phyloP scores from a whole-genome alignment of 2,113 vertebrate genomes.

The Perca schrenkii region DNA sequence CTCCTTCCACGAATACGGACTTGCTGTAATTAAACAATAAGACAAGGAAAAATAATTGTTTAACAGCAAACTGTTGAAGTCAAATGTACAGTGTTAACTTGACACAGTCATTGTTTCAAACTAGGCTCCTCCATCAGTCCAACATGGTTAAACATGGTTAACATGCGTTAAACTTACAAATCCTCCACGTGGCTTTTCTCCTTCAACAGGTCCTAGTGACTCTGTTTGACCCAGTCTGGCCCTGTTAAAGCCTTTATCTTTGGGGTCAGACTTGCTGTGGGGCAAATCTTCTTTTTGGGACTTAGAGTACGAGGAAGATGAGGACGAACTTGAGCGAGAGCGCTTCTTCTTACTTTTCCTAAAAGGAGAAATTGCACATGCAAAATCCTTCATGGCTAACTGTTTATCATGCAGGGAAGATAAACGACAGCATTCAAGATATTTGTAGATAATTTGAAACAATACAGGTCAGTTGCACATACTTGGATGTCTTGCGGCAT shows the following conservation, averaged over 20 bases:
- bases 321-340: conserved; percentile 92
- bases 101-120: neutral
- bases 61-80: neutral
- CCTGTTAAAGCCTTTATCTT: conserved; percentile 87
- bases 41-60: neutral
- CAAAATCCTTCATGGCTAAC: conserved; percentile 9
- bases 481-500: conserved; percentile 90
- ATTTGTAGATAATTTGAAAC: neutral
- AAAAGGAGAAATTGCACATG: conserved; percentile 26
- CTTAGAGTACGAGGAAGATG: conserved; percentile 86
- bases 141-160: neutral
- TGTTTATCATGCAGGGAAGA: neutral
- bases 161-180: conserved; percentile 88
- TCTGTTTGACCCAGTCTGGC: conserved; percentile 87
- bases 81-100: neutral
- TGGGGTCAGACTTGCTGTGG: conserved; percentile 86
- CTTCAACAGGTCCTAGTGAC: conserved; percentile 84
- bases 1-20: conserved; percentile 91
- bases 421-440: neutral
- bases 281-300: conserved; percentile 86
- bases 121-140: too few species aligned
- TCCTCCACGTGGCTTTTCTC: conserved; percentile 86
- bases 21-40: conserved; percentile 80
- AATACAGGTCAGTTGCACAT: conserved; percentile 49
- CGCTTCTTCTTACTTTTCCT: conserved; percentile 93